These are phyloP conservation scores for Misgurnus mizolepis DNA, from an alignment of 2,113 vertebrate genomes.

Conservation along the genomic window DNA sequence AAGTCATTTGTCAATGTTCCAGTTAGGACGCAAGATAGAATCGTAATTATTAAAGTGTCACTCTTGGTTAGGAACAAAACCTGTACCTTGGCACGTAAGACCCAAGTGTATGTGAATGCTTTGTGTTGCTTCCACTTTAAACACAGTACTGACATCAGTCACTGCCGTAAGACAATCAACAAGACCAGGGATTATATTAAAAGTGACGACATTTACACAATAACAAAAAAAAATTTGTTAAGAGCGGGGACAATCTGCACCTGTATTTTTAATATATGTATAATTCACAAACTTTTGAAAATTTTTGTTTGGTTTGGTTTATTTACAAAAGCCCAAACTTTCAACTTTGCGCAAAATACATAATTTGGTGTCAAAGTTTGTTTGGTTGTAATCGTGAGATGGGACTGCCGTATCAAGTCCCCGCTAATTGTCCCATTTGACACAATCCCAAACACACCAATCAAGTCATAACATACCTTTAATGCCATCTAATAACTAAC, in stretches of 20 bases:
- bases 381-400: too few species aligned
- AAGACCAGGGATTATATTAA: constrained; percentile 25
- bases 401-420: too few species aligned
- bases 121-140: constrained; percentile 5
- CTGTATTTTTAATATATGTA: too few species aligned
- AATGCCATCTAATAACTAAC: too few species aligned
- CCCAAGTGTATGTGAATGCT: constrained; percentile 41
- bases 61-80: constrained; percentile 58
- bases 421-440: too few species aligned
- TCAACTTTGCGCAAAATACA: too few species aligned
- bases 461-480: too few species aligned
- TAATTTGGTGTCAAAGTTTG: too few species aligned
- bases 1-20: constrained; percentile 59
- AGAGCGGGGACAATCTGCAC: background rate
- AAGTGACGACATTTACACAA: constrained; percentile 9
- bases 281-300: too few species aligned
- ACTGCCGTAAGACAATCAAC: background rate
- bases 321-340: too few species aligned
- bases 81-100: constrained; percentile 42
- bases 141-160: background rate
- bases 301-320: too few species aligned
- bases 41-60: constrained; percentile 70
- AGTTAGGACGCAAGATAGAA: constrained; percentile 53
- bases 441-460: too few species aligned
- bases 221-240: background rate